Base-by-base conservation (phyloP, 2,888 invertebrate species). In the Hypomecis atomaria region DNA sequence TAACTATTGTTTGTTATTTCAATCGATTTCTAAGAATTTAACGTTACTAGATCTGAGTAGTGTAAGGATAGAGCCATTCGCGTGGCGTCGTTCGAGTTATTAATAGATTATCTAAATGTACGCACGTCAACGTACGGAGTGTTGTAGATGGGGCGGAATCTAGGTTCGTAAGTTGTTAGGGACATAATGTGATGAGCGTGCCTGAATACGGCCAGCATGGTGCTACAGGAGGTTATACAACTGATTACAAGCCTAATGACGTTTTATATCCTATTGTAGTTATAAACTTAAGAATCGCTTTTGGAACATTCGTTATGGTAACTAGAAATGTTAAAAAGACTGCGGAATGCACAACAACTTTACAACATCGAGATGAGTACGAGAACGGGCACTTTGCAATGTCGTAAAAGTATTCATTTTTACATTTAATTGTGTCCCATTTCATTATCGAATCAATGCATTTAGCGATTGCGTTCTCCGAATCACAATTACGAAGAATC, bases 171-270 rank as follows among this genome's bases (percentile, higher is more conserved):
- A 55, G 53, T 64, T 62, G 67, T 37, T 13, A 44, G 40, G 23
- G 40, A 55, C 13, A 54, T 9, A n/a, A 64, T 62, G 70, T 69
- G 70, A 72, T 74, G 76, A 65, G 65, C 70, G 76, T 71, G 74
- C 72, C 71, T 75, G 23, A 59, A 59, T 50, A 38, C 13, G 37
- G 37, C 11, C 50, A 42, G 40, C 50, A 44, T 34, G 55, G 64
- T 64, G 63, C 63, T 63, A 63, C 55, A 44, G 6, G 38, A 45
- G 9, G 23, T 23, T 11, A 38, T 49, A 49, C n/a, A 55, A 55
- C 38, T 40, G 55, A 50, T 56, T 36, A 47, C 34, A 42, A 38
- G 34, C 9, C 13, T 33, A 50, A 48, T 7, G 5, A 53, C 54
- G 33, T 48, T 40, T 23, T 13, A 48, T 36, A 42, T 33, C n/a